Percentiles rank a stretch among this genome's conserved stretches.
Evolutionary conservation across 2,888 invertebrate genomes (phyloP).

Genomic region (Isoperla grammatica): DNA sequence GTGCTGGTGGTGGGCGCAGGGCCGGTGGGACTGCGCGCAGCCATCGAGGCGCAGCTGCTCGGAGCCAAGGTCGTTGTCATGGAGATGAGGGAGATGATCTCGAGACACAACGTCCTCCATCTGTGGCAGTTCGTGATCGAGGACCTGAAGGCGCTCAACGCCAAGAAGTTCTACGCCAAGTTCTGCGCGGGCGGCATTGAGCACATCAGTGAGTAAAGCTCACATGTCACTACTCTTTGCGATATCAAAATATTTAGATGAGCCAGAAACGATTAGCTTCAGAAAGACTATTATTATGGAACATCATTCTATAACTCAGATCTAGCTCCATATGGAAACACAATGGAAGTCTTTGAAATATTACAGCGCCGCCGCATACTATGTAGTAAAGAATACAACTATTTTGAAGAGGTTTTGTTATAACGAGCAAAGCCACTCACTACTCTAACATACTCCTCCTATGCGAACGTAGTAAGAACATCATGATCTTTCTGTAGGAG

Average conservation of each 20-base stretch:
- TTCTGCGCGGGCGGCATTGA: slow-evolving; percentile 98
- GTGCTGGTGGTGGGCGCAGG: slow-evolving; percentile 91
- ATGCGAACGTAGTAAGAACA: too few species aligned
- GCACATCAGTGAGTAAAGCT: slow-evolving; percentile 84
- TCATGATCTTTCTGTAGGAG: too few species aligned
- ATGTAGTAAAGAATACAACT: too few species aligned
- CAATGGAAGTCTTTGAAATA: too few species aligned
- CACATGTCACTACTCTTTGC: not conserved
- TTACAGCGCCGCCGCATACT: too few species aligned
- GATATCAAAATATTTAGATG: too few species aligned
- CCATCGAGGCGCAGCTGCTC: slow-evolving; percentile 92
- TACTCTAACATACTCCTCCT: too few species aligned
- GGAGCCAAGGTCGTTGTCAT: slow-evolving; percentile 94
- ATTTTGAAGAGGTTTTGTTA: too few species aligned
- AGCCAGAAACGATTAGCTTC: too few species aligned
- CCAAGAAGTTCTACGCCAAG: slow-evolving; percentile 98
- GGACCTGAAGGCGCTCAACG: slow-evolving; percentile 86
- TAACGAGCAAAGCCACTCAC: too few species aligned
- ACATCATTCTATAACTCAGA: not conserved
- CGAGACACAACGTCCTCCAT: slow-evolving; percentile 95
- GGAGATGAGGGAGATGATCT: slow-evolving; percentile 91
- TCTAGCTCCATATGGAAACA: too few species aligned
- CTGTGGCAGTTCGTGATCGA: slow-evolving; percentile 98
- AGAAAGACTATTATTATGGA: not conserved
- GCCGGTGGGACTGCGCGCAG: slow-evolving; percentile 89